Evolutionary conservation across 2,797 vertebrate genomes (phyloP).

Genomic region (Acanthurus leucopareius): DNA sequence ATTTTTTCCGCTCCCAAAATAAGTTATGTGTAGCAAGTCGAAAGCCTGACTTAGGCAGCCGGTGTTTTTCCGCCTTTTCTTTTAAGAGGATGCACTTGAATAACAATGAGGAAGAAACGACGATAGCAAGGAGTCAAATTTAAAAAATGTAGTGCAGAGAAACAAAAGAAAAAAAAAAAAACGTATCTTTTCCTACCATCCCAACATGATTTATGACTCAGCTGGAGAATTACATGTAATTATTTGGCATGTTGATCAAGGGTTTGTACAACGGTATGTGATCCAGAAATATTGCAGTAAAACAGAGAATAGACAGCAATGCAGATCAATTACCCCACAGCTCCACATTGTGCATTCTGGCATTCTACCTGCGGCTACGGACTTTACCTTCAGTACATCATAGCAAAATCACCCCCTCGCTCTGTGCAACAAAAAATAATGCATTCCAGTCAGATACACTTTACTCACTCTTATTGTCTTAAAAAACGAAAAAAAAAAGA

Average conservation of each 20-base stretch:
- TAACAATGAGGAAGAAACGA: conserved; percentile 70
- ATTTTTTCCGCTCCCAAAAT: conserved; percentile 63
- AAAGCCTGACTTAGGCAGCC: conserved; percentile 56
- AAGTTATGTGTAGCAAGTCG: conserved; percentile 69
- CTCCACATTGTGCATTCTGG: conserved; percentile 63
- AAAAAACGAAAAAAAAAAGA: conserved; percentile 37
- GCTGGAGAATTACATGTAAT: conserved; percentile 76
- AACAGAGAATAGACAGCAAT: conserved; percentile 71
- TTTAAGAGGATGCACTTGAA: conserved; percentile 71
- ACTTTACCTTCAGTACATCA: conserved; percentile 54
- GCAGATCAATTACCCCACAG: conserved; percentile 75
- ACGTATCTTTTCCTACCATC: conserved; percentile 31
- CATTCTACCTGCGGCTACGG: conserved; percentile 49
- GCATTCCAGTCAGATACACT: conserved; percentile 37
- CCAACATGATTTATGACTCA: conserved; percentile 77
- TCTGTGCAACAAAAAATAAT: conserved; percentile 42
- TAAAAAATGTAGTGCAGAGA: conserved; percentile 47
- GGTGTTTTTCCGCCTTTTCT: conserved; percentile 57
- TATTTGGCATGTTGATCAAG: conserved; percentile 82
- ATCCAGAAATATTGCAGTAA: conserved; percentile 75
- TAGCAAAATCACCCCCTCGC: conserved; percentile 38
- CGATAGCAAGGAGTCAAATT: conserved; percentile 56
- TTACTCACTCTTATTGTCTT: conserved; percentile 52
- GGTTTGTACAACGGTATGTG: conserved; percentile 54
- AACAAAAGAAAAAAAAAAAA: conserved; percentile 19